phyloP scores from a whole-genome alignment of 2,113 vertebrate genomes.

The Cisticola juncidis region DNA sequence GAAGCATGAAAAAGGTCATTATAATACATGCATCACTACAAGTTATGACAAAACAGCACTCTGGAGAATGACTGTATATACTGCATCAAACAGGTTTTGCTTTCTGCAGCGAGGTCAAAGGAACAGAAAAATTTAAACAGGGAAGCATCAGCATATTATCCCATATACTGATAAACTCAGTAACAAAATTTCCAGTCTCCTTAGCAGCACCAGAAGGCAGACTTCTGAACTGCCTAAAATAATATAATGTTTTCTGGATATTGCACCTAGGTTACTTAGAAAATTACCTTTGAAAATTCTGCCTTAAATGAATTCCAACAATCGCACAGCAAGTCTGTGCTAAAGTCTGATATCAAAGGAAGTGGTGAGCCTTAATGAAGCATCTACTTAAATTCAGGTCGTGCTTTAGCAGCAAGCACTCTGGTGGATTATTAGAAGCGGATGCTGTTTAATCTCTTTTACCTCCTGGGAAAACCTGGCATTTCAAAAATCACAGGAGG shows the following conservation, averaged over 20 bases:
- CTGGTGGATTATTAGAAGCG: not conserved
- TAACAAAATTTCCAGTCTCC: not conserved
- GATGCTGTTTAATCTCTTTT: not conserved
- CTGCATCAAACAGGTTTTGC: not conserved
- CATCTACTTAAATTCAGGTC: constrained; percentile 22
- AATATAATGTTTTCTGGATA: not conserved
- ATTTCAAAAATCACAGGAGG: not conserved
- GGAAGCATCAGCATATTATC: not conserved
- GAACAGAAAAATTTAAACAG: not conserved
- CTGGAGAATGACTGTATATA: not conserved
- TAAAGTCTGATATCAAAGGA: constrained; percentile 18
- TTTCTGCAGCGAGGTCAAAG: not conserved
- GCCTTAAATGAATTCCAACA: not conserved
- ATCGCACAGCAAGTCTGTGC: not conserved
- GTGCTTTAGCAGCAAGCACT: constrained; percentile 9
- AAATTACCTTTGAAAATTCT: not conserved
- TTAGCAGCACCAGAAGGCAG: not conserved
- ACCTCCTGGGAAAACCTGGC: constrained; percentile 20
- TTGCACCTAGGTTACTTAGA: not conserved
- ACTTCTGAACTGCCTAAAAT: not conserved
- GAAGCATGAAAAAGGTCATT: not conserved
- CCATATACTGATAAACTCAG: not conserved
- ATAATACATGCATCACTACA: not conserved
- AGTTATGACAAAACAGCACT: not conserved
- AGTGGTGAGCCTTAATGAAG: constrained; percentile 13